Evolutionary conservation across 2,797 vertebrate genomes (phyloP).

Genomic region (Acestrorhynchus altus): DNA sequence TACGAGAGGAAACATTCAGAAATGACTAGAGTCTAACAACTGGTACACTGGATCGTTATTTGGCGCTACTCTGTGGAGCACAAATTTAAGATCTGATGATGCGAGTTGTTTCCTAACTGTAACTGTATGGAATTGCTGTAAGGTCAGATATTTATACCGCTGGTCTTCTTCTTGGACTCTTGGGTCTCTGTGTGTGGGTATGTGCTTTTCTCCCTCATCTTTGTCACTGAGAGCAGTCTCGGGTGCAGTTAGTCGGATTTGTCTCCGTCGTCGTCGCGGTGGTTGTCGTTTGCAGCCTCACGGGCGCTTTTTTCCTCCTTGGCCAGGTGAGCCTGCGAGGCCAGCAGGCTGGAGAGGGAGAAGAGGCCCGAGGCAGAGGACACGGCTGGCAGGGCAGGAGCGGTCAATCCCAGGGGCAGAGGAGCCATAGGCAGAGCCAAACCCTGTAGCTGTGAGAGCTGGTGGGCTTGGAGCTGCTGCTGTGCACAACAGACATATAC

Average conservation of each 20-base stretch:
- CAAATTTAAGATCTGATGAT: not conserved
- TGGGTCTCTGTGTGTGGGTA: not conserved
- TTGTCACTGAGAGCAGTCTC: conserved; percentile 47
- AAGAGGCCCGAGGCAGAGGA: conserved; percentile 92
- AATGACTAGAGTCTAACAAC: not conserved
- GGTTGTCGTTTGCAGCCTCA: conserved; percentile 79
- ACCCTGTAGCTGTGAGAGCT: conserved; percentile 98
- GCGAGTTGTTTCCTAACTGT: not conserved
- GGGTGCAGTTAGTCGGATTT: conserved; percentile 87
- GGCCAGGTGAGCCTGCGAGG: conserved; percentile 94
- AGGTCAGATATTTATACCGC: not conserved
- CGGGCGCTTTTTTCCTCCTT: conserved; percentile 97
- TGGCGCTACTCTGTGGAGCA: not conserved
- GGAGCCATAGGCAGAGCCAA: conserved; percentile 94
- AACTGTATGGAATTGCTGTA: not conserved
- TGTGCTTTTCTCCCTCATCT: not conserved
- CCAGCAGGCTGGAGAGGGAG: conserved; percentile 91
- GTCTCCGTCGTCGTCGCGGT: conserved; percentile 92
- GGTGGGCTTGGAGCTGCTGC: conserved; percentile 99
- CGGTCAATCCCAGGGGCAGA: conserved; percentile 92
- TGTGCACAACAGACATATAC: conserved; percentile 70
- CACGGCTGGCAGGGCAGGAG: conserved; percentile 87
- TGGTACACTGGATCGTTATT: not conserved
- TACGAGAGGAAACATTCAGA: too few species aligned
- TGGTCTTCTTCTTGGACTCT: conserved; percentile 16